Evolutionary conservation across 1,140 invertebrate genomes (phyloP), one percentile per base, ranked within the genome.

Genomic region (Euura saliciscinereae): DNA sequence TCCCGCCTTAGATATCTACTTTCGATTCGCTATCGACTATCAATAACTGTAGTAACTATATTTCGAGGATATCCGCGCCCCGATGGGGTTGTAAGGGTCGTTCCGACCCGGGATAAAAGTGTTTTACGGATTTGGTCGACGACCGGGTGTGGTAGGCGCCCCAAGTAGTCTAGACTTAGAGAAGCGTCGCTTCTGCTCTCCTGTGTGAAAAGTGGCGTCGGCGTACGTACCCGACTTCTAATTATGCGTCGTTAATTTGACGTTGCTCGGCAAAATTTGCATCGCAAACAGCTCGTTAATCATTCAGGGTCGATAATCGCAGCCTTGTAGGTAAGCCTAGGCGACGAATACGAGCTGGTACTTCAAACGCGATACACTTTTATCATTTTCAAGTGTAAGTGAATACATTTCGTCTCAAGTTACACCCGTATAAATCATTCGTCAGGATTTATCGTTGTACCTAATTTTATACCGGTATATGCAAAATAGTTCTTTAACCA

Each of bases 91-190:
- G 44, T 28, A 28, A 28, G 28, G 28, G 28, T 28, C 28, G 28
- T 28, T 28, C 45, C 67, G 71, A 72, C 68, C 71, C 71, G 51
- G 71, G 71, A 65, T 67, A 72, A 67, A 67, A 28, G 28, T 28
- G 28, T 28, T 28, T 28, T 28, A 28, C 28, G 28, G 28, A 72
- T 66, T 46, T 51, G 71, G 68, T 44, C 71, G 65, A 42, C 28
- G 44, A 45, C 44, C 28, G 28, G 28, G 28, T 28, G 45, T 28
- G 28, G 28, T 28, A 28, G 28, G 28, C 28, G 28, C 28, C 28
- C 28, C 4, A n/a, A 59, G 51, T 59, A 8, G 51, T 59, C 51
- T 59, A 59, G 51, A 59, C 51, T 8, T 3, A 2, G 8, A 59
- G 51, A 8, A n/a, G 10, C 51, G 51, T 59, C 51, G 10, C 51